phyloP scores from a whole-genome alignment of 2,113 vertebrate genomes.

The Sceloporus tristichus region DNA sequence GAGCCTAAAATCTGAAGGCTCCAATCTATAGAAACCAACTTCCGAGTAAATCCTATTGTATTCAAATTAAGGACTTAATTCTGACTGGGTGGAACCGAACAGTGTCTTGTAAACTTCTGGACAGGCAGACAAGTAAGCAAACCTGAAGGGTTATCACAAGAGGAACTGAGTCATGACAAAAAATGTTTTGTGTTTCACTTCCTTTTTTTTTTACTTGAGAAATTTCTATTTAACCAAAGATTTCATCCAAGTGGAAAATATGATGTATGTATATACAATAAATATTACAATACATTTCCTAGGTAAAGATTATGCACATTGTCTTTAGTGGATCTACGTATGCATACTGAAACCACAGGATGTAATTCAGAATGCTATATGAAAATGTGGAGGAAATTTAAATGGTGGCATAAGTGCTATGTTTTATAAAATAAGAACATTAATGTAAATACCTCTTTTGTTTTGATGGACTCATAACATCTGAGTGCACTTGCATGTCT shows the following conservation, averaged over 20 bases:
- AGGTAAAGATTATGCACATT: background rate
- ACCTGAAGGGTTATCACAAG: background rate
- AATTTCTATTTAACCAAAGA: background rate
- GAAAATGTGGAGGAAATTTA: background rate
- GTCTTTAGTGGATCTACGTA: background rate
- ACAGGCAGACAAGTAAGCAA: background rate
- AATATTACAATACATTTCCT: background rate
- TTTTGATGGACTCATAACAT: background rate
- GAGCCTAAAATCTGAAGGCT: background rate
- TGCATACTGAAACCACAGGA: background rate
- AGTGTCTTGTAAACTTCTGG: background rate
- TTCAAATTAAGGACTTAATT: background rate
- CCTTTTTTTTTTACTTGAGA: background rate
- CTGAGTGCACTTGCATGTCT: background rate
- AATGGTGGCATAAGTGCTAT: background rate
- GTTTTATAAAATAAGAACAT: background rate
- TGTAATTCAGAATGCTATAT: constrained; percentile 6
- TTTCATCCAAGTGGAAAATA: background rate
- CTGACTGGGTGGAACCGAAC: background rate
- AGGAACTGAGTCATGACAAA: background rate
- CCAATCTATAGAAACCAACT: background rate
- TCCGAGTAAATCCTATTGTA: background rate
- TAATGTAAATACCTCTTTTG: background rate
- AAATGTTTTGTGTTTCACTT: background rate
- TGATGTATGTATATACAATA: background rate